Conservation (phyloP, 2,113 vertebrate species). For the Carollia perspicillata region DNA sequence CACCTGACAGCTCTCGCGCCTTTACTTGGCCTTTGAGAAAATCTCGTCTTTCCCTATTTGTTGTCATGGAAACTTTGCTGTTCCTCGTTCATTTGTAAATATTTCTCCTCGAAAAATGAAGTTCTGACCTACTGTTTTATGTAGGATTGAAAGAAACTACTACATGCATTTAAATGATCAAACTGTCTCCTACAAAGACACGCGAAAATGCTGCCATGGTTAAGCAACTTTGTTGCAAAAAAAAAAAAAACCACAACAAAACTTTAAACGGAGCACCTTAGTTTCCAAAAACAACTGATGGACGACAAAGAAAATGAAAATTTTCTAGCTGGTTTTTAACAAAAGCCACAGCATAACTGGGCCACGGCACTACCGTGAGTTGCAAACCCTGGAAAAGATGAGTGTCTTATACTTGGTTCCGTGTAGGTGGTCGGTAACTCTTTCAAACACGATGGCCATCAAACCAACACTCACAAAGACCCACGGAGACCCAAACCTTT, state of each 20-base stretch:
- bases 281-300: not conserved
- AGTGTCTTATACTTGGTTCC: not conserved
- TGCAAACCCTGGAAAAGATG: not conserved
- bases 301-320: not conserved
- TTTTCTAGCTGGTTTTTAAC: not conserved
- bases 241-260: not conserved
- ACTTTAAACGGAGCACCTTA: not conserved
- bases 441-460: not conserved
- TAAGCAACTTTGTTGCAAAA: not conserved
- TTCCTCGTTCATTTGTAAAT: slow-evolving; percentile 91
- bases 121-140: slow-evolving; percentile 90
- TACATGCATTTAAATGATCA: slow-evolving; percentile 84
- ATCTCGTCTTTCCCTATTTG: slow-evolving; percentile 80
- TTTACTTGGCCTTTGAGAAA: slow-evolving; percentile 80
- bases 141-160: slow-evolving; percentile 88
- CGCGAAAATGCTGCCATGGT: not conserved
- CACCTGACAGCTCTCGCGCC: slow-evolving; percentile 81
- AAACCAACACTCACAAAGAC: not conserved
- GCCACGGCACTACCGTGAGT: not conserved
- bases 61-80: slow-evolving; percentile 89
- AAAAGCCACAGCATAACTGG: not conserved
- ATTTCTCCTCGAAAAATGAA: slow-evolving; percentile 87
- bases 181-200: not conserved
- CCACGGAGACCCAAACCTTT: not conserved
- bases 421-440: not conserved